A percentile compares a stretch with the other conserved stretches of the same genome.
These are phyloP conservation scores for Melanophora roralis DNA, from an alignment of 2,888 invertebrate species.

Conservation along the genomic window DNA sequence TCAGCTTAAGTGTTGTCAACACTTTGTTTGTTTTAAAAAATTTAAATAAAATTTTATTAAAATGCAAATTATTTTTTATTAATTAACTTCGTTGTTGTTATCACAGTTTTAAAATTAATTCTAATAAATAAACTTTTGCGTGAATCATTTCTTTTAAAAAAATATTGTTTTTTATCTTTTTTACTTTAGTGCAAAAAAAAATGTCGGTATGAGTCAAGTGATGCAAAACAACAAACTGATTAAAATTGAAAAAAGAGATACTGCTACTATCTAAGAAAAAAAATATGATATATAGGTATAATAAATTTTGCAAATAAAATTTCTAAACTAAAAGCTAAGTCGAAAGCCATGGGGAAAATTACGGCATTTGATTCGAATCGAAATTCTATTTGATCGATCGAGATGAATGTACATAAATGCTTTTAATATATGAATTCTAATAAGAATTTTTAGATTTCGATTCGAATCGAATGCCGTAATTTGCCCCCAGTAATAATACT, in stretches of 20 bases:
- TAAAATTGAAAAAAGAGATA: background rate
- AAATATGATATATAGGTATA: background rate
- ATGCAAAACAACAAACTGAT: slow-evolving; percentile 3
- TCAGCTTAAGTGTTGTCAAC: background rate
- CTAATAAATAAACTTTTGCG: background rate
- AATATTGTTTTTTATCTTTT: background rate
- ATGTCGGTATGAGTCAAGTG: slow-evolving; percentile 21
- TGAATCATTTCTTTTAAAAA: slow-evolving; percentile 12
- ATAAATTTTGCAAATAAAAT: too few relatives aligned
- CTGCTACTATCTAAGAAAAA: too few relatives aligned
- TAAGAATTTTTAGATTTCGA: too few relatives aligned
- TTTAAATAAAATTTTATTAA: background rate
- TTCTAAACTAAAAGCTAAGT: too few relatives aligned
- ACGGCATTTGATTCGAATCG: too few relatives aligned
- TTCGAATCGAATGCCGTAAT: too few relatives aligned
- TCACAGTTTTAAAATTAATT: background rate
- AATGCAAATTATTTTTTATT: background rate
- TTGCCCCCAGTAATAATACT: too few relatives aligned
- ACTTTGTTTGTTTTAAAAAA: background rate
- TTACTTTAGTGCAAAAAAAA: slow-evolving; percentile 1
- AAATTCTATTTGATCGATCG: too few relatives aligned
- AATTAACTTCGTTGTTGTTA: background rate
- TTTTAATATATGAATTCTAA: too few relatives aligned
- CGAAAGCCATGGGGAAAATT: too few relatives aligned
- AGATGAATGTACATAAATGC: too few relatives aligned